Evolutionary conservation across 2,888 invertebrate genomes (phyloP).

Genomic region (Thymelicus acteon): DNA sequence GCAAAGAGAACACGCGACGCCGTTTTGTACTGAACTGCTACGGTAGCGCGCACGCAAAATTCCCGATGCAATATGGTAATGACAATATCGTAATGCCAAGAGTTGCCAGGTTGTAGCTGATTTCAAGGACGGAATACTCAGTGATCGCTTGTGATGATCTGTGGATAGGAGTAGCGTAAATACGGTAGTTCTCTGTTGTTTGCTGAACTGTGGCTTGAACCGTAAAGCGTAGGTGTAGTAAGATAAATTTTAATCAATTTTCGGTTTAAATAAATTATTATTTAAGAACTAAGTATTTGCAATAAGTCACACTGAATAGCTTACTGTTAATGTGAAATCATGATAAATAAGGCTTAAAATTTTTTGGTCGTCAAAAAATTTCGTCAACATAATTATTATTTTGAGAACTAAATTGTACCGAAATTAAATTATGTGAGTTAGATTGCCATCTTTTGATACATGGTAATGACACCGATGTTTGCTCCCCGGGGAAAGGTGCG

Average conservation of each 20-base stretch:
- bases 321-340: too few species aligned
- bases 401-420: too few species aligned
- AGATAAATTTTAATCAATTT: too few species aligned
- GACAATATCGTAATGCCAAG: conserved; percentile 35
- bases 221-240: too few species aligned
- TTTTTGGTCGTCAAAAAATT: too few species aligned
- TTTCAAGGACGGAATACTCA: conserved; percentile 20
- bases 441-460: conserved; percentile 28
- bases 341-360: too few species aligned
- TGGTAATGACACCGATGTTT: conserved; percentile 29
- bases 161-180: not conserved
- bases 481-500: conserved; percentile 23
- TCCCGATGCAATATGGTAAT: conserved; percentile 36
- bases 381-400: too few species aligned
- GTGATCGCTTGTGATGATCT: conserved; percentile 16
- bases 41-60: conserved; percentile 36
- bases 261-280: too few species aligned
- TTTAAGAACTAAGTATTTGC: too few species aligned
- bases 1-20: conserved; percentile 30
- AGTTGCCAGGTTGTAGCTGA: conserved; percentile 32
- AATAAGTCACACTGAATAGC: too few species aligned
- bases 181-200: not conserved
- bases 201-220: not conserved
- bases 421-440: not conserved
- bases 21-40: conserved; percentile 24